These are phyloP conservation scores for Ciconia boyciana DNA, from an alignment of 2,113 vertebrate species.

Conservation along the genomic window DNA sequence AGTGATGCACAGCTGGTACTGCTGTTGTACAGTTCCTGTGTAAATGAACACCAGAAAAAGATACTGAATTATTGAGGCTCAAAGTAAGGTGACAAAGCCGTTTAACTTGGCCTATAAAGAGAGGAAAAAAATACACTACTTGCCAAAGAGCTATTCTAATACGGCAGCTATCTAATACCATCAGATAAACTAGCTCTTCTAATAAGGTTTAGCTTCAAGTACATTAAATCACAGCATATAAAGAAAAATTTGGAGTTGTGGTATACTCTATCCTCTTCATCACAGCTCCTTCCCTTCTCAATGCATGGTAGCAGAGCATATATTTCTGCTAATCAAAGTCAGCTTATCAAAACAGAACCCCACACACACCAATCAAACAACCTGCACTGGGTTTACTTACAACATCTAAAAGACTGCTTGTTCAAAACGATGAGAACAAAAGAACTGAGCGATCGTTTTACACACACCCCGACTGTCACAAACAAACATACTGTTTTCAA, in stretches of 20 bases:
- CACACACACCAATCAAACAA: neutral
- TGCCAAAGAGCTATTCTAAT: neutral
- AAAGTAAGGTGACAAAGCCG: neutral
- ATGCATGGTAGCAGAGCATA: neutral
- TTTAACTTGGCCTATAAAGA: neutral
- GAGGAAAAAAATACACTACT: neutral
- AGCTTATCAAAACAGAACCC: neutral
- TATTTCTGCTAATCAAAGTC: neutral
- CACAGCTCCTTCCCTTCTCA: neutral
- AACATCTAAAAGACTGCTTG: neutral
- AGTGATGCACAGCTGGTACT: neutral
- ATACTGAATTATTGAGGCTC: neutral
- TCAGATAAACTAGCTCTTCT: neutral
- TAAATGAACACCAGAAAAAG: neutral
- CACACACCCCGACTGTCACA: neutral
- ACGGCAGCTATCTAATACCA: neutral
- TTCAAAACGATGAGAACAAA: neutral
- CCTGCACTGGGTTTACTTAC: accelerated
- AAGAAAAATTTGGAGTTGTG: neutral
- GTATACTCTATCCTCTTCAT: neutral
- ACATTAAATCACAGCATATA: neutral
- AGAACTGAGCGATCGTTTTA: neutral
- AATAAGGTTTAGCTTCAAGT: neutral
- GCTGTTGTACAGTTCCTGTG: neutral
- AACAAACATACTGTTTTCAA: neutral